Percentiles rank a stretch among this genome's conserved stretches.
Evolutionary conservation across 2,797 vertebrate genomes (phyloP).

Genomic region (Cirrhinus mrigala): DNA sequence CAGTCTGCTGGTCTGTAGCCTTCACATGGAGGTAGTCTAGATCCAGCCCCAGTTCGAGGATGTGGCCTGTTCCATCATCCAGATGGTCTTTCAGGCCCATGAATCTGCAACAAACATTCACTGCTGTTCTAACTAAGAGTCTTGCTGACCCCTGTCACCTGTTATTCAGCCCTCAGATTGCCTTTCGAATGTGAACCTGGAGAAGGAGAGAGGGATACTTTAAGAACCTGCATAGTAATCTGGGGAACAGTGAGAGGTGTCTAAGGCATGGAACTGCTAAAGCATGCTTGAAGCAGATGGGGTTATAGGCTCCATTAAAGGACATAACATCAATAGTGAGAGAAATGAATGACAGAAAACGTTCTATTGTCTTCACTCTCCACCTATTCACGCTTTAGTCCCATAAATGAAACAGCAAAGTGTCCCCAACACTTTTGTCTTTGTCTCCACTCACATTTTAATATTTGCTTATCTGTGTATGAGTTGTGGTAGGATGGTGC

Average conservation of each 20-base stretch:
- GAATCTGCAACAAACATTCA: constrained; percentile 90
- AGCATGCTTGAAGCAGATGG: neutral
- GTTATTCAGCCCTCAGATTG: constrained; percentile 62
- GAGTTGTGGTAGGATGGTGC: neutral
- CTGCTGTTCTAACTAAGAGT: constrained; percentile 82
- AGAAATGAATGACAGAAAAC: neutral
- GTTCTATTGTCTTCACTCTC: neutral
- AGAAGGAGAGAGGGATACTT: constrained; percentile 10
- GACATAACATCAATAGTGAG: neutral
- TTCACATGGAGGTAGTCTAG: constrained; percentile 91
- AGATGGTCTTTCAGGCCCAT: constrained; percentile 98
- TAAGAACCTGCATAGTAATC: constrained; percentile 11
- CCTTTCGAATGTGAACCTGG: constrained; percentile 52
- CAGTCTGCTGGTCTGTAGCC: constrained; percentile 80
- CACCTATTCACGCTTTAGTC: neutral
- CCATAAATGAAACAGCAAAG: neutral
- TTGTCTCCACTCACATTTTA: neutral
- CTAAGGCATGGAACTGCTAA: neutral
- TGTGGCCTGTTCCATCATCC: constrained; percentile 84
- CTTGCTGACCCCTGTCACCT: constrained; percentile 82
- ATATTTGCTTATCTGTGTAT: neutral
- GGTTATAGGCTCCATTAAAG: neutral
- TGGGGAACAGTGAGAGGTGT: neutral
- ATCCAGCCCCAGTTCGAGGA: constrained; percentile 85
- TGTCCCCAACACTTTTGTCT: neutral